These are phyloP conservation scores for Tenthredo scrophulariae DNA, from an alignment of 2,888 invertebrate species.

Conservation along the genomic window DNA sequence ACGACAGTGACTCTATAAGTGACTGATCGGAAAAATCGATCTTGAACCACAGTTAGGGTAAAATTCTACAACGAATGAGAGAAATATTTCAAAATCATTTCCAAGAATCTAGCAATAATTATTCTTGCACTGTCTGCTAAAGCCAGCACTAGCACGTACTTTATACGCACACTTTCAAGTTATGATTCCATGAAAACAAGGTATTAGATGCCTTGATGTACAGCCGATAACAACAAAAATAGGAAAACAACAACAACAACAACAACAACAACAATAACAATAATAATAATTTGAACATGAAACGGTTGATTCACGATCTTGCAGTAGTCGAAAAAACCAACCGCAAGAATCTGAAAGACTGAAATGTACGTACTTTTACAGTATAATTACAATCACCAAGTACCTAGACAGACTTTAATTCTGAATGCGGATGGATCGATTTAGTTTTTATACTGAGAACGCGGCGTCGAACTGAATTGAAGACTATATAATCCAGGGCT, in stretches of 20 bases:
- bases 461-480: background rate
- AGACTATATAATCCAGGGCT: background rate
- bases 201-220: background rate
- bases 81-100: background rate
- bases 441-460: background rate
- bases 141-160: background rate
- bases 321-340: background rate
- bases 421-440: background rate
- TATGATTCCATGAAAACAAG: constrained; percentile 11
- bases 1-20: background rate
- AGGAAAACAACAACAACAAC: background rate
- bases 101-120: constrained; percentile 4
- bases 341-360: background rate
- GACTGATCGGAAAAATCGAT: constrained; percentile 39
- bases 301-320: background rate
- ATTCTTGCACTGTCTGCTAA: background rate
- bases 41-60: constrained; percentile 7
- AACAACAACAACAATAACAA: background rate
- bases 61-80: constrained; percentile 20
- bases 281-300: background rate
- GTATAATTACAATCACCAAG: background rate
- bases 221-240: background rate
- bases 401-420: background rate
- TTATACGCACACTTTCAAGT: background rate
- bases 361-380: background rate